Percentiles rank a stretch among this genome's conserved stretches.
Evolutionary conservation across 2,888 invertebrate genomes (phyloP).

Genomic region (Conus canariensis): DNA sequence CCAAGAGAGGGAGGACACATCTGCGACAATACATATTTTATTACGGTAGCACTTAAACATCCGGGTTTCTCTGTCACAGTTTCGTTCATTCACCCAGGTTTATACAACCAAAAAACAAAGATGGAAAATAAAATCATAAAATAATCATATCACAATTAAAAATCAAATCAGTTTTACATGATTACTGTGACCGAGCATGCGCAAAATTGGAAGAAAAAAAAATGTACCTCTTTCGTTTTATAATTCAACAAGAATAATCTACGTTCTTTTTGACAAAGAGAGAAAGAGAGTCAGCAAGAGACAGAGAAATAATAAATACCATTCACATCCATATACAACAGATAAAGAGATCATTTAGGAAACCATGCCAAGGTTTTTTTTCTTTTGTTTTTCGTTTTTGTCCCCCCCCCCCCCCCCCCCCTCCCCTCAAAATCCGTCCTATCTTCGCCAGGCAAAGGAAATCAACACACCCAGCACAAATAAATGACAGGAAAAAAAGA

Average conservation of each 20-base stretch:
- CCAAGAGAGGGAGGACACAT: background rate
- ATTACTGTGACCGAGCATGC: background rate
- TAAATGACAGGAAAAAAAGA: too few species aligned
- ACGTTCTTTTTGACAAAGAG: background rate
- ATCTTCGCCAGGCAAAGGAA: too few species aligned
- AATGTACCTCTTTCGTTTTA: background rate
- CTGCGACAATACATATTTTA: too few species aligned
- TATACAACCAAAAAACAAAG: background rate
- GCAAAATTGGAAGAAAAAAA: background rate
- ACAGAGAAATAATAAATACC: slow-evolving; percentile 4
- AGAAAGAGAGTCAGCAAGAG: background rate
- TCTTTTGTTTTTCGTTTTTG: too few species aligned
- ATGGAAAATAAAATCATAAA: background rate
- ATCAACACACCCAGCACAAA: too few species aligned
- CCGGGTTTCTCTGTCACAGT: background rate
- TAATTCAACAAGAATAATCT: too few species aligned
- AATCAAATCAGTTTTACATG: background rate
- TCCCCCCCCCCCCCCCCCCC: too few species aligned
- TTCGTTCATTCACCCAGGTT: background rate
- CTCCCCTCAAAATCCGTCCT: too few species aligned
- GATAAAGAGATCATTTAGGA: background rate
- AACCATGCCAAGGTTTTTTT: background rate
- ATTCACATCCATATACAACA: slow-evolving; percentile 25
- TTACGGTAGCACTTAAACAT: too few species aligned
- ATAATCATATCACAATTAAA: background rate